phyloP scores from a whole-genome alignment of 2,797 vertebrate species.

The Rhinatrema bivittatum region DNA sequence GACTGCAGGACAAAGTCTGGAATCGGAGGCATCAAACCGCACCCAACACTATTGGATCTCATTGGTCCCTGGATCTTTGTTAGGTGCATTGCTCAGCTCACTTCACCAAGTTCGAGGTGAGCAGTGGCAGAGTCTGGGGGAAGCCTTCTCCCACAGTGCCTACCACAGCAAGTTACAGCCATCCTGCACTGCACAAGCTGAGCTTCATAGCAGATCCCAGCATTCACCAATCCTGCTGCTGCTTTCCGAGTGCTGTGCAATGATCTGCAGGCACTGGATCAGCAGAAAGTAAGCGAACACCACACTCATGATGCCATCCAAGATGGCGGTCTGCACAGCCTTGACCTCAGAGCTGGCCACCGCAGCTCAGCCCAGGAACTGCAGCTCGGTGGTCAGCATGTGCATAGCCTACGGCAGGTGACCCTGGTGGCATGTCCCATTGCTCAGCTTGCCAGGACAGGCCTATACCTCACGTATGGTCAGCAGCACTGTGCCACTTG shows the following conservation, averaged over 20 bases:
- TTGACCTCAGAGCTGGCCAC: conserved; percentile 82
- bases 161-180: conserved; percentile 96
- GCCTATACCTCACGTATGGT: conserved; percentile 91
- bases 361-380: conserved; percentile 89
- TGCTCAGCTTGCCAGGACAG: conserved; percentile 83
- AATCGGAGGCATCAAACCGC: no score
- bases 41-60: no score
- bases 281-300: conserved; percentile 96
- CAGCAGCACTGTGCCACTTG: conserved; percentile 86
- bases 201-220: conserved; percentile 87
- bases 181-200: conserved; percentile 90
- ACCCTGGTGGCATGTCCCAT: conserved; percentile 84
- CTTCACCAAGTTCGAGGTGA: conserved; percentile 64
- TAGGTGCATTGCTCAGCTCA: no score
- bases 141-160: conserved; percentile 93
- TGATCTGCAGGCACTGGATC: conserved; percentile 96
- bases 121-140: conserved; percentile 92
- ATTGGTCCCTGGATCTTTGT: no score
- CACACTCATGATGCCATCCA: conserved; percentile 97
- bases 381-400: conserved; percentile 91
- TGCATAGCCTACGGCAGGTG: conserved; percentile 87
- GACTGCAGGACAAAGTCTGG: no score
- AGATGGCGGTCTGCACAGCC: conserved; percentile 91
- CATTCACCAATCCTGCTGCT: conserved; percentile 91
- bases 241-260: conserved; percentile 90